Evolutionary conservation across 2,797 vertebrate genomes (phyloP).

Genomic region (Intellagama lesueurii): DNA sequence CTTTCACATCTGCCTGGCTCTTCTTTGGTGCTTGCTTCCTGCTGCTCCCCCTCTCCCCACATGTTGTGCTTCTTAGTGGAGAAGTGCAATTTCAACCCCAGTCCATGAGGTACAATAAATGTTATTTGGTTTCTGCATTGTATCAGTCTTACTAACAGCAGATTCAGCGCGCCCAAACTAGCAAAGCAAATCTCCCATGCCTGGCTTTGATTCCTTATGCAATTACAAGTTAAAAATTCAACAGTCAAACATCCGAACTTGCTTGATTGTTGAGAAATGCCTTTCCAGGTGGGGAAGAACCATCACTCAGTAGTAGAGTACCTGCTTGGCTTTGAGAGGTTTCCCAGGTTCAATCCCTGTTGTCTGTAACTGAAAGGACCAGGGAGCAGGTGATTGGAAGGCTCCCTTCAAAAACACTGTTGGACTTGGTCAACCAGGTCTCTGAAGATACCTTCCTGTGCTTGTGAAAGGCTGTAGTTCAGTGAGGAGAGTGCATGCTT

Average conservation of each 20-base stretch:
- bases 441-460: not conserved
- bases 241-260: not conserved
- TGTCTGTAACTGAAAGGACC: not conserved
- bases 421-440: not conserved
- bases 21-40: conserved; percentile 12
- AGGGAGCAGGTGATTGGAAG: not conserved
- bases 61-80: not conserved
- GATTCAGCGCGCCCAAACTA: conserved; percentile 10
- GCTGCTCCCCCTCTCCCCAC: not conserved
- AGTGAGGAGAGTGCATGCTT: not conserved
- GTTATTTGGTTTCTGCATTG: conserved; percentile 22
- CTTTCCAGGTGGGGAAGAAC: not conserved
- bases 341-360: not conserved
- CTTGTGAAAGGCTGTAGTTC: not conserved
- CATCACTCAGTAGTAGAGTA: not conserved
- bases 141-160: conserved; percentile 22
- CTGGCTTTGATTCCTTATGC: not conserved
- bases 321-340: not conserved
- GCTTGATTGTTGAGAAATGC: not conserved
- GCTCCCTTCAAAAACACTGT: not conserved
- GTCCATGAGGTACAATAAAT: not conserved
- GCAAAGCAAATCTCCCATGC: conserved; percentile 7
- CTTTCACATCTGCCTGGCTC: not conserved
- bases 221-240: conserved; percentile 30
- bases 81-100: conserved; percentile 15